Evolutionary conservation across 2,888 invertebrate species (phyloP), one percentile per base, ranked within the genome.

Genomic region (Erebia palarica): DNA sequence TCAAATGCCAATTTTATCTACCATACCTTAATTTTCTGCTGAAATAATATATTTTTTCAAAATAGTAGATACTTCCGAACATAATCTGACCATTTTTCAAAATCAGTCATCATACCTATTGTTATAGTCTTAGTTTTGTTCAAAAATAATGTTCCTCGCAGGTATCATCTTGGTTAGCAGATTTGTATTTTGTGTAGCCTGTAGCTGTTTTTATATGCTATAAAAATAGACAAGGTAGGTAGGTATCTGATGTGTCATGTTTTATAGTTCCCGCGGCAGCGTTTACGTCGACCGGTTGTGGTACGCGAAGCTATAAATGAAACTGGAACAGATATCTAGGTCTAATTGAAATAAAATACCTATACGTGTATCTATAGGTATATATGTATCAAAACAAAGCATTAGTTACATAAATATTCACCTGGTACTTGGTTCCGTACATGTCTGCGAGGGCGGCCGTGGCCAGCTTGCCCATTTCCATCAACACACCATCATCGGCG

Each of bases 381-480:
- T 57, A 18, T 21, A 13, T 1, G 3, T 11, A 13, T 21, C 9
- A 11, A 11, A 11, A 5, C 21, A 10, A 16, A 55, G 55, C 3
- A 55, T 18, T 16, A 1, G 18, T 51, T 16, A 9, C 7, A 7
- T 13, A 0, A 27, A 7, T 5, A 69, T 74, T 77, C 78, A 92
- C 94, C 86, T 94, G 94, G 81, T 96, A 96, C 75, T 93, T 93
- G 11, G 95, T 95, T 63, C 96, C 96, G 79, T 95, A 94, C 74
- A 95, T 88, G 78, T 95, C 95, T 7, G 93, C 88, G 3, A 96
- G 91, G 0, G 96, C 95, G 44, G 92, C 88, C 1, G 94, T 94
- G 8, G 95, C 96, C 77, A 94, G 91, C 76, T 93, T 93, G 9
- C 95, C 96, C 84, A 95, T 94, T 75, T 94, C 94, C 78, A 93